Base-by-base conservation (phyloP, 2,888 invertebrate genomes). In the Pristionchus mayeri region DNA sequence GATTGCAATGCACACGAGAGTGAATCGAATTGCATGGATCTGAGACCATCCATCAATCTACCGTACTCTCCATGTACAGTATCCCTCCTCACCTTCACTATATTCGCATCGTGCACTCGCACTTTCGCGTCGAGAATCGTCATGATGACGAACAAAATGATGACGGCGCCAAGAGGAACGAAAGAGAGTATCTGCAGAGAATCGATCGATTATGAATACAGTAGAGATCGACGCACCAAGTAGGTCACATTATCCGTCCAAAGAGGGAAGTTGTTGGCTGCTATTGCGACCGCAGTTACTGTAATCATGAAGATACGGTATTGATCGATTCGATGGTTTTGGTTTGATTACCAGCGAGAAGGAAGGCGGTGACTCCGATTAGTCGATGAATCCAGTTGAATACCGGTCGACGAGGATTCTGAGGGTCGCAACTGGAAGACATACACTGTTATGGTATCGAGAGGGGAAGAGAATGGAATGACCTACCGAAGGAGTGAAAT, bases 301-400 rank as follows among this genome's bases (percentile, higher is more conserved):
- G 86, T 27, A 87, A 86, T 18, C 21, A 52, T 40, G 3, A 6
- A 52, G 52, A 78, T 52, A 52, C 78, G 50, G 52, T 78, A 30
- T 6, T 13, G 4, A 76, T 21, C 48, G 21, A 57, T n/a, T n/a
- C n/a, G n/a, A n/a, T n/a, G n/a, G n/a, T n/a, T n/a, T n/a, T n/a
- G n/a, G n/a, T n/a, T n/a, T 54, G 34, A 34, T 79, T 52, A 90
- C 90, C 88, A 13, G 90, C 90, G 6, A 89, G 75, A 60, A 85
- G 27, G 78, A 88, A 87, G 0, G 90, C 87, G 0, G 85, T 40
- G 0, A 90, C 85, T 81, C 90, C 90, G 71, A 90, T 89, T 18
- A 76, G 79, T 21, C 90, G 75, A 85, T 90, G 90, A 57, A 88
- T 83, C 86, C 88, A 89, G 71, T 90, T 90, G 87, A 90, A 90